Conservation (phyloP, 2,888 invertebrate species). For the Tenthredo distinguenda region DNA sequence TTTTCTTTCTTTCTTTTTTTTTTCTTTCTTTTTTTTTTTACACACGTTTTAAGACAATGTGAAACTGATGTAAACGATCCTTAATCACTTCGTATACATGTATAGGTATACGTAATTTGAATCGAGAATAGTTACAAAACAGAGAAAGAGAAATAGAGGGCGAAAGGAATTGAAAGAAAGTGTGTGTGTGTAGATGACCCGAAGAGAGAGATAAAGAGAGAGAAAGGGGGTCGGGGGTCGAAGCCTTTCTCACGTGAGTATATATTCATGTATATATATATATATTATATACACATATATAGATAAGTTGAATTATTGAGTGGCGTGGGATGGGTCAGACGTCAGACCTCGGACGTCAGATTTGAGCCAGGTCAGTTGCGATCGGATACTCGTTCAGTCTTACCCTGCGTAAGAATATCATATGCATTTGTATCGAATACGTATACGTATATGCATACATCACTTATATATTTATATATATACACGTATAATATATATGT, state of each 20-base stretch:
- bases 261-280: background rate
- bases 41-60: background rate
- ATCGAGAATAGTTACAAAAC: background rate
- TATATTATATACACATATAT: background rate
- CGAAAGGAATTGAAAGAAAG: background rate
- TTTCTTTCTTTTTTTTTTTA: background rate
- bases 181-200: background rate
- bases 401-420: background rate
- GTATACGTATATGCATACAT: background rate
- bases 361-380: conserved; percentile 43
- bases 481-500: no score
- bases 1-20: background rate
- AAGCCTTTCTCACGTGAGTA: background rate
- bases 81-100: background rate
- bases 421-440: background rate
- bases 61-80: background rate
- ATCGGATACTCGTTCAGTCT: background rate
- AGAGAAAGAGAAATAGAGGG: background rate
- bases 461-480: no score
- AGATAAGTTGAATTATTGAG: conserved; percentile 35
- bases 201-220: background rate
- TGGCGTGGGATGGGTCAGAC: conserved; percentile 30
- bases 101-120: background rate
- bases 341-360: background rate
- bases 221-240: background rate